phyloP scores from a whole-genome alignment of 2,113 vertebrate species.

The Agapornis roseicollis region DNA sequence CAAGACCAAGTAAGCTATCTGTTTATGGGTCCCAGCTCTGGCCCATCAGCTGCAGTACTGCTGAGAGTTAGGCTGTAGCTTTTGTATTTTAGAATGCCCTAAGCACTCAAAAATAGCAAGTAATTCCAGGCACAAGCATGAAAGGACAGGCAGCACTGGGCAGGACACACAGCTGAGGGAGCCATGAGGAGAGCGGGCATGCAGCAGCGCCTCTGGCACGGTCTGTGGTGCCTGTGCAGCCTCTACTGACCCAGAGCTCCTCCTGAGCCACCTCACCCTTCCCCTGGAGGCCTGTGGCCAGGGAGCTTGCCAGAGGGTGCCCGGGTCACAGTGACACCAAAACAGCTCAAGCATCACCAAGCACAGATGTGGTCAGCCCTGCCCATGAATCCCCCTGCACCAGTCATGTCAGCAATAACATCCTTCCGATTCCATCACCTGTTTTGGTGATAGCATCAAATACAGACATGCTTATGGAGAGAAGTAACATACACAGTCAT shows the following conservation, averaged over 20 bases:
- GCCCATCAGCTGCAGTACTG: neutral
- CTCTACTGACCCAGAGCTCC: accelerated
- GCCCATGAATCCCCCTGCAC: neutral
- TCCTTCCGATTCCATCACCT: neutral
- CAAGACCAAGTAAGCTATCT: accelerated
- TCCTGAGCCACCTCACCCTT: accelerated
- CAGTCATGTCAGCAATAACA: neutral
- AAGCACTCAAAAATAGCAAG: neutral
- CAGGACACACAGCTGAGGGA: accelerated
- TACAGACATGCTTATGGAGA: neutral
- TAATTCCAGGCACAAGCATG: neutral
- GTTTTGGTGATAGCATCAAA: neutral
- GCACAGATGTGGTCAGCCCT: accelerated
- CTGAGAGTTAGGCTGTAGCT: accelerated
- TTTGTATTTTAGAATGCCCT: neutral
- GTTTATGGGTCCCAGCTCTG: neutral
- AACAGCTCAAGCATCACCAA: neutral
- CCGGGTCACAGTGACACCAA: neutral
- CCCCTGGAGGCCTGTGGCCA: neutral
- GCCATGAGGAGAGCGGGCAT: accelerated
- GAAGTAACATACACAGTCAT: accelerated
- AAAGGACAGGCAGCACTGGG: neutral
- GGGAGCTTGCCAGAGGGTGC: neutral
- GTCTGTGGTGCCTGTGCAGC: neutral
- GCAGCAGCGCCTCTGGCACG: accelerated